Percentiles rank a stretch among this genome's conserved stretches.
These are phyloP conservation scores for Corythornis vintsioides DNA, from an alignment of 2,113 vertebrate species.

Conservation along the genomic window DNA sequence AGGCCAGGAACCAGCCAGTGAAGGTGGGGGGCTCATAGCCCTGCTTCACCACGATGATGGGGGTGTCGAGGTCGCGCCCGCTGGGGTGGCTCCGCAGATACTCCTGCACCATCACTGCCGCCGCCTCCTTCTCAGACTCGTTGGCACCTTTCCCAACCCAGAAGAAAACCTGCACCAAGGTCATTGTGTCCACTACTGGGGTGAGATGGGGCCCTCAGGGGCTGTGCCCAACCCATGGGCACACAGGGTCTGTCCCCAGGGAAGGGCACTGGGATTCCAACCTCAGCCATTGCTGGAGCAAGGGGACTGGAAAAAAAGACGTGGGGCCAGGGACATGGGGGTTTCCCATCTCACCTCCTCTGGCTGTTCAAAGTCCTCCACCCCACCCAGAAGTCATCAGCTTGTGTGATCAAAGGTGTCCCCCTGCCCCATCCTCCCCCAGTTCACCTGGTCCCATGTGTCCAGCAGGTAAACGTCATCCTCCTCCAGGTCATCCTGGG, in stretches of 20 bases:
- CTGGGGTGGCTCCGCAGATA: conserved; percentile 83
- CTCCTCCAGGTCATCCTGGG: conserved; percentile 85
- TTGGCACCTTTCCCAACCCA: conserved; percentile 83
- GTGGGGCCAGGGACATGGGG: rapidly evolving
- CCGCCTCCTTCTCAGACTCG: conserved; percentile 74
- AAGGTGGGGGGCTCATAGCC: conserved; percentile 86
- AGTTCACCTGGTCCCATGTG: conserved; percentile 84
- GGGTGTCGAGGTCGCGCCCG: conserved; percentile 74
- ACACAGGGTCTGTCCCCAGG: rapidly evolving
- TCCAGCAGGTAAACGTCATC: conserved; percentile 85
- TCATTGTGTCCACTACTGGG: not conserved
- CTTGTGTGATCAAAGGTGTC: not conserved
- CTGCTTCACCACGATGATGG: conserved; percentile 86
- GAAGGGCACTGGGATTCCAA: not conserved
- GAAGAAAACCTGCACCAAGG: conserved; percentile 78
- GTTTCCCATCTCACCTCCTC: not conserved
- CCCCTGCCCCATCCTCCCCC: rapidly evolving
- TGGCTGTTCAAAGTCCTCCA: not conserved
- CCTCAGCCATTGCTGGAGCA: not conserved
- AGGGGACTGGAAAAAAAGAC: not conserved
- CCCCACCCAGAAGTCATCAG: rapidly evolving
- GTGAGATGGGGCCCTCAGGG: not conserved
- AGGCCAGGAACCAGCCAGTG: conserved; percentile 88
- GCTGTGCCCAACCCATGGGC: rapidly evolving
- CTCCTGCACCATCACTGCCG: conserved; percentile 78